Base-by-base conservation (phyloP, 2,113 vertebrate genomes). In the Laticauda laticaudata region DNA sequence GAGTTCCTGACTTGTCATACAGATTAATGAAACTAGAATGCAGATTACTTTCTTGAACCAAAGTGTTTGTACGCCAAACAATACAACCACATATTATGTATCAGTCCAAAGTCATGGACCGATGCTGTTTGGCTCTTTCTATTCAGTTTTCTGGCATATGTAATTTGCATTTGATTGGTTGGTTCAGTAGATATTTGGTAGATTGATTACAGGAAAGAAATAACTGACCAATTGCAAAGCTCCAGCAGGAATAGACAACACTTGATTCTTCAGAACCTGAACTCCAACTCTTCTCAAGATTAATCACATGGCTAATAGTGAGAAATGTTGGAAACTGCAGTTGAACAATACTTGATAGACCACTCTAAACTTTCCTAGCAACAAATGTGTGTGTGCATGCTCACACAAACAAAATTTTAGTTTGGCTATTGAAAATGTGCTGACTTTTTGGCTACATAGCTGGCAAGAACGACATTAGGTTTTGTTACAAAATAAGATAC, bases 401-500 rank as follows among this genome's bases (percentile, higher is more conserved):
- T 20, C 29, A 56, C 9, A 56, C n/a, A 29, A 8, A 29, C 11
- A 53, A 10, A 53, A 55, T 20, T 55, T 55, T 15, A 21, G 18
- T 88, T 34, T 54, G 29, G 87, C 54, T 39, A 56, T 21, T 57
- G 34, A 86, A 57, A 57, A 85, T 43, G n/a, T 55, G 51, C 75
- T 91, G 15, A 5, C 53, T 43, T 54, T 26, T 81, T 91, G 64
- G 11, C 43, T 55, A 53, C n/a, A 45, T 85, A 57, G 93, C 95
- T 90, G 29, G 8, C 5, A 85, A 92, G 92, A 39, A 26, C 45
- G 88, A 93, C 86, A 95, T 93, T 93, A 95, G 92, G 87, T 1
- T 64, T 86, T 90, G 45, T 86, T 95, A 94, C 18, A 39, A 0
- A 1, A 94, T 75, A 26, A 96, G 93, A 95, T 96, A 90, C 56